Conservation (phyloP, 2,888 invertebrate genomes). For the Oeneis ivallda region DNA sequence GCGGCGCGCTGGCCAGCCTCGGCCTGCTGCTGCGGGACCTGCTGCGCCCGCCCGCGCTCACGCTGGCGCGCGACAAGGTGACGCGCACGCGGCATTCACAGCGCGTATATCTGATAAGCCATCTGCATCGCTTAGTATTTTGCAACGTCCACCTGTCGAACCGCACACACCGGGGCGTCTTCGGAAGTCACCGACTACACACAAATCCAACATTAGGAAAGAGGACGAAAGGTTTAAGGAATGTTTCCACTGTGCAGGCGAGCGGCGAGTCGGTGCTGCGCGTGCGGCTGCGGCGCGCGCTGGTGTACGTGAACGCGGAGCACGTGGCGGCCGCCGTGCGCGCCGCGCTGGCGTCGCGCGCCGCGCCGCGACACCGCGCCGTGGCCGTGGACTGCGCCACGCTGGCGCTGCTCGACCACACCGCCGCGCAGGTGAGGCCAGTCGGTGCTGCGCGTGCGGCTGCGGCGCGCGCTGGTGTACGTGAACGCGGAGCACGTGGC, state of each 20-base stretch:
- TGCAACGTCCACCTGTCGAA: no score
- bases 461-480: conserved; percentile 81
- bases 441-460: conserved; percentile 48
- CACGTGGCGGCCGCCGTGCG: conserved; percentile 37
- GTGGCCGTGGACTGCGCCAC: conserved; percentile 83
- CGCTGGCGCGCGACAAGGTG: conserved; percentile 28
- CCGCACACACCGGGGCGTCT: no score
- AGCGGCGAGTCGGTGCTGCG: conserved; percentile 49
- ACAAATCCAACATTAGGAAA: no score
- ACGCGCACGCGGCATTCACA: background rate
- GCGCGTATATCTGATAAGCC: no score
- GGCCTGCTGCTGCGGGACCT: conserved; percentile 84
- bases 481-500: conserved; percentile 75
- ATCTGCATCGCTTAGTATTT: no score
- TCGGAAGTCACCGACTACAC: no score
- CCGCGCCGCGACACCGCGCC: conserved; percentile 63
- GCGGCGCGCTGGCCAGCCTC: conserved; percentile 85
- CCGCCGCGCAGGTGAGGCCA: conserved; percentile 82
- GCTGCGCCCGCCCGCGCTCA: conserved; percentile 64
- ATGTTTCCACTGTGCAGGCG: conserved; percentile 20
- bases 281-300: conserved; percentile 60
- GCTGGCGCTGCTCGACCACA: conserved; percentile 85
- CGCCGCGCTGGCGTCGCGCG: conserved; percentile 41
- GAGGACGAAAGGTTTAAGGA: background rate
- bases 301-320: conserved; percentile 85